Percentiles rank a stretch among this genome's conserved stretches.
phyloP scores from a whole-genome alignment of 1,140 invertebrate genomes.

The Ostrea denselamellosa region DNA sequence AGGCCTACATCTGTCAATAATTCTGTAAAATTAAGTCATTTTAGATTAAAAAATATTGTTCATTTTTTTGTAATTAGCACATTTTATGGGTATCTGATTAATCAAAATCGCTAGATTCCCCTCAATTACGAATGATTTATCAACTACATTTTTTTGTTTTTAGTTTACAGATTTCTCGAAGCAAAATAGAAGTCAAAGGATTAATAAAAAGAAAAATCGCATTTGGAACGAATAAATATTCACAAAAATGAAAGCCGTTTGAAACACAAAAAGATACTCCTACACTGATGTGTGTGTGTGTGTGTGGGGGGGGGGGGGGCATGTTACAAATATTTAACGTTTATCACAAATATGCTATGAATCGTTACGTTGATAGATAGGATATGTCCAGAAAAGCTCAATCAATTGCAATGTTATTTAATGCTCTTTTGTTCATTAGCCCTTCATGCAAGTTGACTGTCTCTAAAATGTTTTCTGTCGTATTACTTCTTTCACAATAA shows the following conservation, averaged over 20 bases:
- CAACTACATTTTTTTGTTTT: neutral
- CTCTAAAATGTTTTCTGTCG: neutral
- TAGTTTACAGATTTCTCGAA: neutral
- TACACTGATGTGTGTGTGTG: too few relatives aligned
- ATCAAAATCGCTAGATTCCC: neutral
- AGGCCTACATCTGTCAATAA: slow-evolving; percentile 19
- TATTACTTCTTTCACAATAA: neutral
- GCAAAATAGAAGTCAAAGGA: neutral
- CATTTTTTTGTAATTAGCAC: slow-evolving; percentile 29
- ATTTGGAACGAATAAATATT: neutral
- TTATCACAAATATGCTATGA: too few relatives aligned
- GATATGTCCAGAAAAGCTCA: too few relatives aligned
- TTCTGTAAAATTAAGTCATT: slow-evolving; percentile 36
- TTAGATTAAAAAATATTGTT: slow-evolving; percentile 1
- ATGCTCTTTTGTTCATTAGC: too few relatives aligned
- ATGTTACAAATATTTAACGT: too few relatives aligned
- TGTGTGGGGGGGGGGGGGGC: too few relatives aligned
- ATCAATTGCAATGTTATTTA: too few relatives aligned
- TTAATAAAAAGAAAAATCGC: neutral
- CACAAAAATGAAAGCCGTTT: too few relatives aligned
- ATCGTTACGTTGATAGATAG: too few relatives aligned
- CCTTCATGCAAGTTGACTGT: neutral
- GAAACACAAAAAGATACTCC: too few relatives aligned
- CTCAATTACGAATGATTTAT: neutral
- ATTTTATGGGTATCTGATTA: neutral